Base-by-base conservation (phyloP, 2,797 vertebrate species). In the Tokudaia muenninki region DNA sequence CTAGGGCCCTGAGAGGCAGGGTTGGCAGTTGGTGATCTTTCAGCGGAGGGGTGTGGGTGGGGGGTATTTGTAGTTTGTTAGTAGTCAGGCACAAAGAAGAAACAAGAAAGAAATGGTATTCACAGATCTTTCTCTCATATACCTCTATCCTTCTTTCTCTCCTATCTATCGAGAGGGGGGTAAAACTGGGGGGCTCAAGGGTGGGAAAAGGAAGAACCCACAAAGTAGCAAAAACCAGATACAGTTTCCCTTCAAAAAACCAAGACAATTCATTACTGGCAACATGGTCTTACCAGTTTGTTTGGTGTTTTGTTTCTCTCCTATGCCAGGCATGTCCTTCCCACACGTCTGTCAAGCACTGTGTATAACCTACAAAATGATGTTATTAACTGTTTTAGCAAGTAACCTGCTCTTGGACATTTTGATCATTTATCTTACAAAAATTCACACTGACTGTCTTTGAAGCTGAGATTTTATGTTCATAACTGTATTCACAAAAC, bases 1-100 rank as follows among this genome's bases (percentile, higher is more conserved):
- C 34, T n/a, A n/a, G 14, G 34, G 6, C 34, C 65, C 67, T n/a
- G 6, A n/a, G 67, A 8, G 34, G 34, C 67, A 34, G 67, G 34
- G 16, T 19, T 70, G 67, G 67, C n/a, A 5, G 16, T 1, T n/a
- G 29, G 6, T 70, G 34, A 7, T 70, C 34, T 70, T 70, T 70
- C 41, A 41, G 3, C 41, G 0, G 31, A 6, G 31, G 65, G 14
- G 13, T 3, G 31, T 5, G 2, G 31, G 34, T 1, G 34, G 24
- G 34, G 67, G 31, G 3, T n/a, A 7, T 70, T 70, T 70, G 16
- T 7, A 70, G 67, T 70, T 70, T 70, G 34, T 19, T n/a, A n/a
- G 34, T n/a, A 19, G 67, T n/a, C 34, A 9, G 19, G 16, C 16
- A 70, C 67, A 70, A 70, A 70, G 34, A 19, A 70, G 67, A 70